Evolutionary conservation across 2,888 invertebrate genomes (phyloP).

Genomic region (Sabellastarte sp.): DNA sequence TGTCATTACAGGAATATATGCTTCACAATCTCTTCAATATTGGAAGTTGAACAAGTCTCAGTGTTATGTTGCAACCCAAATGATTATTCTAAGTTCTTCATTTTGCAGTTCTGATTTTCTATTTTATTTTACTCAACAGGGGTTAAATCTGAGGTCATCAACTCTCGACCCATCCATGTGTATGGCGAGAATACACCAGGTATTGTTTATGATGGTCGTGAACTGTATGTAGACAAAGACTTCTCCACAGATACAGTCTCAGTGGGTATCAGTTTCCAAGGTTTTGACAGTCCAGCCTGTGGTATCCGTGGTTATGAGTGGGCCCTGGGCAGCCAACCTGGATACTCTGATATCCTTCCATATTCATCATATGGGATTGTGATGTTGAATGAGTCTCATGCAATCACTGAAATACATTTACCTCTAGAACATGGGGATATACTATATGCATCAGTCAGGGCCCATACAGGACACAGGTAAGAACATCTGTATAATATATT

Average conservation of each 20-base stretch:
- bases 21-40: too few species aligned
- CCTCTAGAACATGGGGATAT: slow-evolving; percentile 34
- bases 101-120: too few species aligned
- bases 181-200: slow-evolving; percentile 37
- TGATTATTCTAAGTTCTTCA: too few species aligned
- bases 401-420: slow-evolving; percentile 34
- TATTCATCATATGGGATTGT: slow-evolving; percentile 39
- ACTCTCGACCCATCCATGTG: slow-evolving; percentile 27
- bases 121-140: too few species aligned
- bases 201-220: slow-evolving; percentile 35
- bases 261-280: slow-evolving; percentile 28
- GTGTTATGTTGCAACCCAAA: too few species aligned
- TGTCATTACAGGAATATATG: too few species aligned
- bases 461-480: slow-evolving; percentile 31
- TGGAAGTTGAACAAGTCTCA: too few species aligned
- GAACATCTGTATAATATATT: slow-evolving; percentile 14
- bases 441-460: slow-evolving; percentile 36
- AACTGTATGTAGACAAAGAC: slow-evolving; percentile 26
- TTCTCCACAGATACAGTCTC: slow-evolving; percentile 35
- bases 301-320: slow-evolving; percentile 39
- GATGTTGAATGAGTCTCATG: slow-evolving; percentile 32
- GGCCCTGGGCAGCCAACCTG: slow-evolving; percentile 37
- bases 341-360: slow-evolving; percentile 33
- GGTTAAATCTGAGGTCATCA: slow-evolving; percentile 17
- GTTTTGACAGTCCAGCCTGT: slow-evolving; percentile 40